These are phyloP conservation scores for Benitochromis conjunctus DNA, from an alignment of 2,113 vertebrate species.

Conservation along the genomic window DNA sequence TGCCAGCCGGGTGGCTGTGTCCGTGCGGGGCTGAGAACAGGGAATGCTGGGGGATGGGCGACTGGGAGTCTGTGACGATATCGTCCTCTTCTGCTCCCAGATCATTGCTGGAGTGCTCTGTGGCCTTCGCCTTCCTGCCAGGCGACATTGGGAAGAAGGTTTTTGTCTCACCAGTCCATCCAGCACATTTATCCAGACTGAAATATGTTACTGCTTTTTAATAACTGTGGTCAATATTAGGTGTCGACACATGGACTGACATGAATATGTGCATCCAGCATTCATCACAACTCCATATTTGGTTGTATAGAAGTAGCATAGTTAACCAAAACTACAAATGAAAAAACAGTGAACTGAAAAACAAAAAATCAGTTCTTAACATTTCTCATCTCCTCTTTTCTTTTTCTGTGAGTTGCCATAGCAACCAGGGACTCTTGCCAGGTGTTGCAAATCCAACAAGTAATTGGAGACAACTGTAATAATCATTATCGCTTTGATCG, in stretches of 20 bases:
- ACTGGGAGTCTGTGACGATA: constrained; percentile 75
- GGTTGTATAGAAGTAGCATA: background rate
- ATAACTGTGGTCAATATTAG: background rate
- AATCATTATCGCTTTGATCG: background rate
- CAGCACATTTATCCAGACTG: background rate
- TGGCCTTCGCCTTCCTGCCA: constrained; percentile 77
- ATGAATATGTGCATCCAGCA: background rate
- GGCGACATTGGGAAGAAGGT: background rate
- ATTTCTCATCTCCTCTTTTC: background rate
- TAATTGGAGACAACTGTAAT: background rate
- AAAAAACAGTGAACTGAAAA: background rate
- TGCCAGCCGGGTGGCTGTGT: constrained; percentile 84
- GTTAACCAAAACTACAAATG: background rate
- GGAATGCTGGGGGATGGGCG: constrained; percentile 73
- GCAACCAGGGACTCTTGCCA: background rate
- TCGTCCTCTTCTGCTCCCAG: constrained; percentile 86
- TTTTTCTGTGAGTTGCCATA: background rate
- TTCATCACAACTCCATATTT: background rate
- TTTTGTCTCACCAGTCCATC: background rate
- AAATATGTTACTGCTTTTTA: background rate
- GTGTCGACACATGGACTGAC: background rate
- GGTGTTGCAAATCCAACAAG: background rate
- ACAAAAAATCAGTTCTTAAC: background rate
- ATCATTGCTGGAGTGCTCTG: constrained; percentile 74
- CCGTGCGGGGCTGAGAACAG: constrained; percentile 83